Evolutionary conservation across 2,797 vertebrate genomes (phyloP), one percentile per base, ranked within the genome.

Genomic region (Choloepus didactylus): DNA sequence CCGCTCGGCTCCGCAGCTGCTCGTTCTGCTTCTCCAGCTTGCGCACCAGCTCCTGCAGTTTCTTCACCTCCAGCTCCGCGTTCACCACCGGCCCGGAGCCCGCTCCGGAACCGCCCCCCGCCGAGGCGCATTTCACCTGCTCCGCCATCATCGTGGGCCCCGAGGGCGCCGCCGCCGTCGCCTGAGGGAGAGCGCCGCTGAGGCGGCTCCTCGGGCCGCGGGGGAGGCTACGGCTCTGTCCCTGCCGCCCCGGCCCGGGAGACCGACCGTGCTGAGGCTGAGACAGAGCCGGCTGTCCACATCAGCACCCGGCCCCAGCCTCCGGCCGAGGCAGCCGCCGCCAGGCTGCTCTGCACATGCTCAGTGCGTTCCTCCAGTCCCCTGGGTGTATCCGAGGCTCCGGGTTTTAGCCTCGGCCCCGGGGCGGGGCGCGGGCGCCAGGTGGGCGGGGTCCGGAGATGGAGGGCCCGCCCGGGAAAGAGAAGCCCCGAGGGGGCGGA

Each of bases 31-130:
- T 99, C 98, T 99, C 99, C 98, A 99, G 97, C 98, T 99, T 99
- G 93, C 99, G 98, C 93, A 99, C 99, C 96, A 99, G 98, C 97
- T 99, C 99, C 98, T 99, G 99, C 44, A 99, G 99, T 99, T 99
- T 99, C 95, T 99, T 98, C 98, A 99, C 99, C 98, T 99, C 99
- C 98, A 99, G 99, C 98, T 99, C 99, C 44, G 99, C 99, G 98
- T 98, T 99, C 96, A 98, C 98, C 93, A 98, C 98, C 86, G 97
- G 93, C 92, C 97, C 97, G 51, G 97, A 54, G 97, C 97, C 97
- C 49, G 97, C 90, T 54, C 96, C 92, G n/a, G 98, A 83, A 93
- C 98, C 97, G 76, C 98, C 98, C 97, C 96, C 98, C 97, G 99
- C 97, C 31, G 98, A 95, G 69, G 95, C 98, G 96, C 99, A 99